Conservation (phyloP, 2,888 invertebrate species). For the Sympetrum striolatum region DNA sequence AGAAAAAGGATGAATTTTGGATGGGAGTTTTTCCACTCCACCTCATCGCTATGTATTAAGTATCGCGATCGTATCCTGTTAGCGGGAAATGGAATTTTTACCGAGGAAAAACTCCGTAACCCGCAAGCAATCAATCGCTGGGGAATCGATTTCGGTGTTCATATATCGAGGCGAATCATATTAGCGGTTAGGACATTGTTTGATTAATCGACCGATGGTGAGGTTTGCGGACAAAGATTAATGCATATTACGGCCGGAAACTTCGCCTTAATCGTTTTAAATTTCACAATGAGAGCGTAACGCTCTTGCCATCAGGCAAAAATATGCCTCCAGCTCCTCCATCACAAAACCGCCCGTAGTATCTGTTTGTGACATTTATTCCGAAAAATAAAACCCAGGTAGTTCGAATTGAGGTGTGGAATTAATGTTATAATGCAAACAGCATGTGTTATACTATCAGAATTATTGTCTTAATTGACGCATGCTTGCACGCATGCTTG, state of each 20-base stretch:
- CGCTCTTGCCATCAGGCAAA: background rate
- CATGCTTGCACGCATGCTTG: too few relatives aligned
- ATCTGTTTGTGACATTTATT: too few relatives aligned
- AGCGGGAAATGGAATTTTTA: background rate
- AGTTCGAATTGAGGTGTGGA: too few relatives aligned
- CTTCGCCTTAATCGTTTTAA: background rate
- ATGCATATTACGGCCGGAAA: background rate
- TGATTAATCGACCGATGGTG: background rate
- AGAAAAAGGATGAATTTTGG: background rate
- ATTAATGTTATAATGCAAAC: too few relatives aligned
- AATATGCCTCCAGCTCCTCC: too few relatives aligned
- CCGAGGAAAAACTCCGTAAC: background rate
- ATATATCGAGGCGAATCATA: background rate
- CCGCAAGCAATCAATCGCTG: background rate
- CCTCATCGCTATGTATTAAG: too few relatives aligned
- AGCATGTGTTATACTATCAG: too few relatives aligned
- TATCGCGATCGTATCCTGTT: too few relatives aligned
- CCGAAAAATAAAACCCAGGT: too few relatives aligned
- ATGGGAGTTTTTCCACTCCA: background rate
- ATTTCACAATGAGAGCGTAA: background rate
- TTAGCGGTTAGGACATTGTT: background rate
- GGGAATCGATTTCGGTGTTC: background rate
- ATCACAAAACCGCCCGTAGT: too few relatives aligned
- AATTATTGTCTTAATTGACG: too few relatives aligned
- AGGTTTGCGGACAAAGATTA: background rate